These are phyloP conservation scores for Archilochus colubris DNA, from an alignment of 2,113 vertebrate genomes.

Conservation along the genomic window DNA sequence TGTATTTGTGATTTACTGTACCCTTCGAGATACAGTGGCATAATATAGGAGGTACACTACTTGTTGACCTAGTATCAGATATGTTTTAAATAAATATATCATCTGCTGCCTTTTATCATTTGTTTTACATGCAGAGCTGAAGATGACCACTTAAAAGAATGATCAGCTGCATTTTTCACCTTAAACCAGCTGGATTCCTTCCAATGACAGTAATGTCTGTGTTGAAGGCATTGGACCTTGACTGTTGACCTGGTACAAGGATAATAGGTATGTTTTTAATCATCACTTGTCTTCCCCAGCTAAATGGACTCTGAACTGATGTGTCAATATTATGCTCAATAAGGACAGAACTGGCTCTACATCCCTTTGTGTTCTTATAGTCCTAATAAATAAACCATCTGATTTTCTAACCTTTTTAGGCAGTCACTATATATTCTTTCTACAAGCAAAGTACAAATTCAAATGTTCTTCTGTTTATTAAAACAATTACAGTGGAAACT, in stretches of 20 bases:
- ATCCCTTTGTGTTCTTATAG: not conserved
- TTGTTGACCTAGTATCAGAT: not conserved
- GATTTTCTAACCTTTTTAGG: not conserved
- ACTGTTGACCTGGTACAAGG: not conserved
- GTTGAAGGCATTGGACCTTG: slow-evolving; percentile 11
- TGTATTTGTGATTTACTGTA: not conserved
- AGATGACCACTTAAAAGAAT: not conserved
- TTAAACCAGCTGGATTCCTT: not conserved
- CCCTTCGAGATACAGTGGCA: not conserved
- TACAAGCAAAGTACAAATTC: not conserved
- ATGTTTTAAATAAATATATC: not conserved
- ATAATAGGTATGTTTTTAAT: slow-evolving; percentile 15
- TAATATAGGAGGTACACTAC: not conserved
- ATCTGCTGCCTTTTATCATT: not conserved
- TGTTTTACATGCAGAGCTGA: not conserved
- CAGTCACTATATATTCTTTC: not conserved
- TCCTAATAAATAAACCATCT: not conserved
- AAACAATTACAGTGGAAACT: not conserved
- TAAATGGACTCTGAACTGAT: not conserved
- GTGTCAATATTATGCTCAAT: not conserved
- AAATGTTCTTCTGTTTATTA: not conserved
- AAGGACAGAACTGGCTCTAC: not conserved
- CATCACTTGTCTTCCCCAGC: not conserved
- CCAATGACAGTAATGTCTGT: not conserved
- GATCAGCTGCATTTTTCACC: slow-evolving; percentile 2